A percentile compares a stretch with the other conserved stretches of the same genome.
phyloP scores from a whole-genome alignment of 2,888 invertebrate species.

The Amphipoea lucens region DNA sequence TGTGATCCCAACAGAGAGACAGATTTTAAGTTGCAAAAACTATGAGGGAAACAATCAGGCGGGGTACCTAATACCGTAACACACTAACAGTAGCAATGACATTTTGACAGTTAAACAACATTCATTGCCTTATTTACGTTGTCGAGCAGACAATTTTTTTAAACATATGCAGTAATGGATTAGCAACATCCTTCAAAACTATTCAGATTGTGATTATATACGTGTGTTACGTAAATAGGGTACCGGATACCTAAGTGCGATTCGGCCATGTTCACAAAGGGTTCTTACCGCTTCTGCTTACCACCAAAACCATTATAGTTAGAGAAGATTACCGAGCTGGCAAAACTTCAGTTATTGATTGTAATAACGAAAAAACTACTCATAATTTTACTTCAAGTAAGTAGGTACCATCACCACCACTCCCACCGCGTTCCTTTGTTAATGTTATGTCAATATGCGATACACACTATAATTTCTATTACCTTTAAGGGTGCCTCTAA shows the following conservation, averaged over 20 bases:
- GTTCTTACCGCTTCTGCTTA: neutral
- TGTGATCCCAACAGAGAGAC: neutral
- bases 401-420: neutral
- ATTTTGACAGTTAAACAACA: neutral
- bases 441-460: neutral
- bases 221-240: too few species aligned
- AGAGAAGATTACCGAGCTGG: neutral
- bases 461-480: neutral
- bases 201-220: too few species aligned
- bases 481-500: conserved; percentile 17
- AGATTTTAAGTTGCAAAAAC: neutral
- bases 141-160: too few species aligned
- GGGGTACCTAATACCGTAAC: neutral
- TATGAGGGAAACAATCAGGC: neutral
- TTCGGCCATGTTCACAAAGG: neutral
- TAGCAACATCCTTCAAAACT: too few species aligned
- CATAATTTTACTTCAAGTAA: neutral
- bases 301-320: neutral
- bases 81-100: too few species aligned
- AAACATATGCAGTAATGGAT: too few species aligned
- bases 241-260: neutral
- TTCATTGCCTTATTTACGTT: neutral
- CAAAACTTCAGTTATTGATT: neutral
- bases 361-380: neutral
- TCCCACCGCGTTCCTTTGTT: neutral